Evolutionary conservation across 2,797 vertebrate genomes (phyloP).

Genomic region (Zalophus californianus): DNA sequence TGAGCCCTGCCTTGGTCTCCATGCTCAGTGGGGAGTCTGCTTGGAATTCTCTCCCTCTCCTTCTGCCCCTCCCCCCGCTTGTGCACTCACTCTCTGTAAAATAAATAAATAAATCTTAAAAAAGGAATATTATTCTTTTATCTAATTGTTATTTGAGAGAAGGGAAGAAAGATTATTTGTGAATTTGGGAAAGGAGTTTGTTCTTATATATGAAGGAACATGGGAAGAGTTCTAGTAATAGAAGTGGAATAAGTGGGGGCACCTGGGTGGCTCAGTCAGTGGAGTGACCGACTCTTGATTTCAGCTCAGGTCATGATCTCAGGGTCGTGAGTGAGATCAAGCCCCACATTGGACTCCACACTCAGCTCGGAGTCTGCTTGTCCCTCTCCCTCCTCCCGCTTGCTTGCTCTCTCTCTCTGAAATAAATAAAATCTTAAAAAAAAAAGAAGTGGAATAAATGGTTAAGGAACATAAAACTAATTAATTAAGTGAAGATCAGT

Average conservation of each 20-base stretch:
- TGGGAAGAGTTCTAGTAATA: background rate
- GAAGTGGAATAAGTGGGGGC: background rate
- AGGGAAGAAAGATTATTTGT: background rate
- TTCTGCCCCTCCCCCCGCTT: background rate
- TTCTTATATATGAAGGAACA: background rate
- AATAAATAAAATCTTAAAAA: background rate
- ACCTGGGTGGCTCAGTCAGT: background rate
- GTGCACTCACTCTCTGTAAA: background rate
- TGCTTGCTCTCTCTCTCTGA: background rate
- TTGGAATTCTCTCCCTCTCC: background rate
- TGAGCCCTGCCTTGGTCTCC: background rate
- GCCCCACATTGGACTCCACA: background rate
- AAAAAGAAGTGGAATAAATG: background rate
- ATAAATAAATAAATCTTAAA: background rate
- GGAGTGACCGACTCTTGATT: background rate
- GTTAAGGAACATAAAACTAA: background rate
- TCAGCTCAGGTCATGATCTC: background rate
- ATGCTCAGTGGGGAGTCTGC: background rate
- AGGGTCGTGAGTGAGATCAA: background rate
- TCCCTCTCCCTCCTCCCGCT: background rate
- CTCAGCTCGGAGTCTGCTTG: background rate
- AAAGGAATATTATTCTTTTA: background rate
- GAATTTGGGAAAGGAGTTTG: constrained; percentile 16
- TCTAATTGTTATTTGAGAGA: background rate
- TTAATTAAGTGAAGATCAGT: background rate